phyloP scores from a whole-genome alignment of 2,888 invertebrate species.

The Punctoribates punctum region DNA sequence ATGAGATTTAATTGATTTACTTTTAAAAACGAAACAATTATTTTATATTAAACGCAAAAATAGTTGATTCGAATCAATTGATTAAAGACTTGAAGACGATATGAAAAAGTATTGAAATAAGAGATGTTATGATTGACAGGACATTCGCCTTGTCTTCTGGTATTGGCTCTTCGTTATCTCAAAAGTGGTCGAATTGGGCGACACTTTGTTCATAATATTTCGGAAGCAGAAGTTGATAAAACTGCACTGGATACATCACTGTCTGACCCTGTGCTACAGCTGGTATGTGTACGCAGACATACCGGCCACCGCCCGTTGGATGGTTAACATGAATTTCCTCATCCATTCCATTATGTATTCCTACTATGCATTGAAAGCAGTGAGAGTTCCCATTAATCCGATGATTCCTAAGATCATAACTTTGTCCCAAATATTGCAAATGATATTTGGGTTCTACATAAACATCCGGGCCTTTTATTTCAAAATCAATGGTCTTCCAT shows the following conservation, averaged over 20 bases:
- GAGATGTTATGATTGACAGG: neutral
- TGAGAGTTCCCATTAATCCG: constrained; percentile 74
- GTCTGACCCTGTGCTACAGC: constrained; percentile 71
- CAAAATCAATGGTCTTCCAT: constrained; percentile 64
- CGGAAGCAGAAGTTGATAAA: constrained; percentile 90
- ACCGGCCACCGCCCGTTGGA: constrained; percentile 66
- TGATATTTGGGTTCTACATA: constrained; percentile 85
- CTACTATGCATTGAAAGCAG: constrained; percentile 80
- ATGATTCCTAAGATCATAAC: constrained; percentile 83
- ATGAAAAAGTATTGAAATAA: neutral
- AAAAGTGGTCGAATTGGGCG: constrained; percentile 92
- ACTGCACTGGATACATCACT: constrained; percentile 95
- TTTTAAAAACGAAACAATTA: no score
- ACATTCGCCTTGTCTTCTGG: constrained; percentile 86
- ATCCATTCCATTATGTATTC: constrained; percentile 88
- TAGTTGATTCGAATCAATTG: neutral
- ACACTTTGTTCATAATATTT: constrained; percentile 82
- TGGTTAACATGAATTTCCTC: constrained; percentile 89
- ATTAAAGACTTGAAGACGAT: neutral
- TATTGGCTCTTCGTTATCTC: constrained; percentile 94
- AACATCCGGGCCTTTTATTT: constrained; percentile 79
- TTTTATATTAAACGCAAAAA: neutral
- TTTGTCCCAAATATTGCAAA: constrained; percentile 80
- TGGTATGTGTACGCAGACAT: constrained; percentile 83
- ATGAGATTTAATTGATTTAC: no score